Evolutionary conservation across 1,140 invertebrate species (phyloP).

Genomic region (Conus betulinus): DNA sequence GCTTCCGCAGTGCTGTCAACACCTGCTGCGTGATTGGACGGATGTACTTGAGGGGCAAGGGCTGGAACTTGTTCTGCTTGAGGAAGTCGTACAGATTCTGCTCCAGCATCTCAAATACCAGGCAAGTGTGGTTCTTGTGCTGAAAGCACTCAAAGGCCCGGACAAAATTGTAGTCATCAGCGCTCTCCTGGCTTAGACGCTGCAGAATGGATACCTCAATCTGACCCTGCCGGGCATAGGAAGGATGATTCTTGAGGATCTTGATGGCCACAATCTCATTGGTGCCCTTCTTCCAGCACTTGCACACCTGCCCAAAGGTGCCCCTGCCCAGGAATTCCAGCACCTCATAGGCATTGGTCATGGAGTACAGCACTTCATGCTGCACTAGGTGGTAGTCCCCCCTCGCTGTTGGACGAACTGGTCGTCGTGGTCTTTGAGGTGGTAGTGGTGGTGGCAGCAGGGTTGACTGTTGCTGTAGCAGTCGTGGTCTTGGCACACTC

Average conservation of each 20-base stretch:
- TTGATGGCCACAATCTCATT: conserved; percentile 99
- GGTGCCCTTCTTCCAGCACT: conserved; percentile 99
- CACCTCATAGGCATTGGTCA: conserved; percentile 94
- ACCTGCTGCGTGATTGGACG: conserved; percentile 99
- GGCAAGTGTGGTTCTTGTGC: conserved; percentile 99
- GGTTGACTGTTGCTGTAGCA: conserved; percentile 88
- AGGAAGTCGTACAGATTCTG: conserved; percentile 99
- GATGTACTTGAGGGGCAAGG: conserved; percentile 98
- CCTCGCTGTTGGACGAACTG: conserved; percentile 80
- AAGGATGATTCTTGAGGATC: conserved; percentile 99
- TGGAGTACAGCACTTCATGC: conserved; percentile 98
- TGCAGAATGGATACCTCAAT: conserved; percentile 98
- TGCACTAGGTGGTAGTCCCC: conserved; percentile 99
- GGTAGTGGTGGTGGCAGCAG: conserved; percentile 85
- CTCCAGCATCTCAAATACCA: conserved; percentile 99
- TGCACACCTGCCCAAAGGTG: conserved; percentile 99
- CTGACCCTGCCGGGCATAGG: conserved; percentile 99
- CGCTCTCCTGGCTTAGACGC: conserved; percentile 98
- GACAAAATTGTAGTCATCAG: conserved; percentile 98
- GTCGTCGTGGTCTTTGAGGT: conserved; percentile 81
- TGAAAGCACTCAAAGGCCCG: conserved; percentile 99
- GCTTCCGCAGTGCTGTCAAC: conserved; percentile 97
- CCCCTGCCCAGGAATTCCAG: conserved; percentile 98
- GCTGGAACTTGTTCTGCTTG: conserved; percentile 99
- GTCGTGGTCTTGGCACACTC: conserved; percentile 72